Percentiles rank a stretch among this genome's conserved stretches.
phyloP scores from a whole-genome alignment of 2,797 vertebrate genomes.

The Pachyuromys duprasi region DNA sequence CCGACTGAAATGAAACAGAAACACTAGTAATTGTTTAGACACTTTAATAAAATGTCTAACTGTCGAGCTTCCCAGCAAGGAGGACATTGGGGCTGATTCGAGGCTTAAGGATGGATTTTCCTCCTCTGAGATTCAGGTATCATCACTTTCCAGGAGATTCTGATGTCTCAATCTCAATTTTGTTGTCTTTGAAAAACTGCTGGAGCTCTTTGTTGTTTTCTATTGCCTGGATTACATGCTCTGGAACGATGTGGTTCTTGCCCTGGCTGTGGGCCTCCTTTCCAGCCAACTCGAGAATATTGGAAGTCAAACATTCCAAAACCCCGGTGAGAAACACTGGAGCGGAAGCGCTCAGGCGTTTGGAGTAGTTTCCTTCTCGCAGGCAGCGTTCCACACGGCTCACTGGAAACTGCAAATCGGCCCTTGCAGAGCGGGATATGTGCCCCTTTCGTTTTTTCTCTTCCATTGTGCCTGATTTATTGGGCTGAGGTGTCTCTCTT shows the following conservation, averaged over 20 bases:
- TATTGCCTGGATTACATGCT: accelerated
- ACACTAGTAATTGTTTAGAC: not conserved
- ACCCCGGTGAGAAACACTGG: not conserved
- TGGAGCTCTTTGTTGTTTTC: conserved; percentile 74
- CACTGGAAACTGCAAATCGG: conserved; percentile 83
- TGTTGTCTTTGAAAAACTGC: conserved; percentile 76
- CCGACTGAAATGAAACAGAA: not conserved
- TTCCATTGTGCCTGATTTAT: not conserved
- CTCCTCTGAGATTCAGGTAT: not conserved
- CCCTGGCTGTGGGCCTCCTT: conserved; percentile 84
- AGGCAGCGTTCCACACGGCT: conserved; percentile 86
- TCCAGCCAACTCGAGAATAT: conserved; percentile 88
- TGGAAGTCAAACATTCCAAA: conserved; percentile 87
- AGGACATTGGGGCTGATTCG: not conserved
- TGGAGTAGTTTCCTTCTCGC: conserved; percentile 74
- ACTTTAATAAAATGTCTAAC: not conserved
- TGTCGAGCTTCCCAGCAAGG: accelerated
- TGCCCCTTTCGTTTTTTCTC: not conserved
- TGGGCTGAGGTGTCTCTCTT: no score
- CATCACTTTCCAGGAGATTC: no score
- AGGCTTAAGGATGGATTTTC: not conserved
- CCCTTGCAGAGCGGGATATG: not conserved
- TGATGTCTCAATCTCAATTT: conserved; percentile 75
- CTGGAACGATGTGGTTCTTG: conserved; percentile 79
- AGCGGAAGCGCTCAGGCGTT: not conserved